Base-by-base conservation (phyloP, 2,888 invertebrate genomes). In the Lapara coniferarum region DNA sequence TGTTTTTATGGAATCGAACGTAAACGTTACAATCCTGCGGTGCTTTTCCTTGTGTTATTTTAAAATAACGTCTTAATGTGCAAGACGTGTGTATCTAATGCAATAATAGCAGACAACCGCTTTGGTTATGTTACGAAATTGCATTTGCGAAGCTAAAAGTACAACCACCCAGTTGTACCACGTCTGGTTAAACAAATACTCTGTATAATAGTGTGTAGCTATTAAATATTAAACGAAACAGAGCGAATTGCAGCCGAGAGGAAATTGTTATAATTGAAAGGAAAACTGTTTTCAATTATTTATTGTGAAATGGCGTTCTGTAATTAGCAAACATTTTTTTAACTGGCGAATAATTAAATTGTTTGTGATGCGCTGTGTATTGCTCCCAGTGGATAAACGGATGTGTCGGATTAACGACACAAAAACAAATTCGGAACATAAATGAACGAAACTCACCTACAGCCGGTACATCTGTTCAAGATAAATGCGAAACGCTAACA, bases 401-500 rank as follows among this genome's bases (percentile, higher is more conserved):
- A 49, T 63, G 49, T 19, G 49, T 63, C 13, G 59, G 59, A 59
- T 59, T 68, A 63, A 69, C 30, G 46, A 51, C 63, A 69, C 59
- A 52, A 55, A 66, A 58, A 53, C 52, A 56, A 70, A 66, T 66
- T 68, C 51, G 55, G n/a, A 25, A 63, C 66, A 66, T 51, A 70
- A 49, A 44, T 53, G 10, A 44, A 46, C 44, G 44, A 55, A 67
- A 74, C 69, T 12, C 16, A 37, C n/a, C n/a, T n/a, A n/a, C 37
- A 12, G 6, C 46, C 37, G 46, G 72, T 70, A 77, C 78, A 80
- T 75, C 76, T 75, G 78, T 77, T 79, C 77, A 75, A 78, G 76
- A 78, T 78, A 81, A 81, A 77, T 78, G 75, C 71, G 71, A 76
- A 79, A 79, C 71, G 79, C 75, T 77, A 78, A 79, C 78, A 71